A percentile compares a stretch with the other conserved stretches of the same genome.
These are phyloP conservation scores for Berghia stephanieae DNA, from an alignment of 1,140 invertebrate species.

Conservation along the genomic window DNA sequence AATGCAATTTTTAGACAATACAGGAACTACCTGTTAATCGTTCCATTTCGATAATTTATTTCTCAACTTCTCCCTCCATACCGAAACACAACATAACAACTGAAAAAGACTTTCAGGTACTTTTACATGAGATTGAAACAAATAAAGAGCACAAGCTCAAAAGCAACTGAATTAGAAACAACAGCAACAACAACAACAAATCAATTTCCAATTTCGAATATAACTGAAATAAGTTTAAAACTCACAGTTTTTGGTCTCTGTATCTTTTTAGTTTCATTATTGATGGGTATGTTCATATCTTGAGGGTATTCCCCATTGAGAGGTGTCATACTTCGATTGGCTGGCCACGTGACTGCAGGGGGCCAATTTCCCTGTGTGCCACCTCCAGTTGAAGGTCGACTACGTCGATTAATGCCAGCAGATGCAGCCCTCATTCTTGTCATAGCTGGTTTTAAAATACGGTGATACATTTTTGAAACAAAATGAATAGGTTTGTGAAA, in stretches of 20 bases:
- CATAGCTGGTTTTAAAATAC: too few relatives aligned
- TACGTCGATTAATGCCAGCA: conserved; percentile 33
- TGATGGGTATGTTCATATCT: conserved; percentile 25
- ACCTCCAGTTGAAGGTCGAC: conserved; percentile 34
- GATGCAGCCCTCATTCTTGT: conserved; percentile 38
- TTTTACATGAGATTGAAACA: neutral
- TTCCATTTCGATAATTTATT: too few relatives aligned
- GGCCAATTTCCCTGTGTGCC: conserved; percentile 45
- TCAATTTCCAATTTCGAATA: neutral
- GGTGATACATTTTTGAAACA: too few relatives aligned
- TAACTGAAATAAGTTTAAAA: neutral
- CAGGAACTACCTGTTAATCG: too few relatives aligned
- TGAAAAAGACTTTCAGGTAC: too few relatives aligned
- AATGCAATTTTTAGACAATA: too few relatives aligned
- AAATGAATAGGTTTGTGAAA: too few relatives aligned
- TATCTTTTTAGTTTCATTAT: conserved; percentile 44
- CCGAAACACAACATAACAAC: too few relatives aligned
- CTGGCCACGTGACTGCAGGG: conserved; percentile 45
- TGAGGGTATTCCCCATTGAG: conserved; percentile 31
- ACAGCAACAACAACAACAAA: neutral
- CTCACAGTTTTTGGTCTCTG: conserved; percentile 58
- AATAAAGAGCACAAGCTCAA: neutral
- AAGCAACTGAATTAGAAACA: too few relatives aligned
- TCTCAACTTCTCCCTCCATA: too few relatives aligned
- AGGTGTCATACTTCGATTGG: conserved; percentile 42